Evolutionary conservation across 2,888 invertebrate genomes (phyloP).

Genomic region (Hypomecis atomaria): DNA sequence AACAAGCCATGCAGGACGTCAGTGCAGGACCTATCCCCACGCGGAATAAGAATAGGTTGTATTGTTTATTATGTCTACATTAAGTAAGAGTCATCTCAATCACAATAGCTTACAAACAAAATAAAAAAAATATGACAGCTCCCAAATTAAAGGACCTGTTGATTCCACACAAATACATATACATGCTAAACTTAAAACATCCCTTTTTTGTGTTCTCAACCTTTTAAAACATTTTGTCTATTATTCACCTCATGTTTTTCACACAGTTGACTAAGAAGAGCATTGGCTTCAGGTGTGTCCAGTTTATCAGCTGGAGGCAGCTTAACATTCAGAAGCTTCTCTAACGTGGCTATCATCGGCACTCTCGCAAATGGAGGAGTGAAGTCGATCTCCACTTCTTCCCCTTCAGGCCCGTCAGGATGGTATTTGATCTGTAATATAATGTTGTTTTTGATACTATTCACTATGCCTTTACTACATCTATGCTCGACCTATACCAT

Average conservation of each 20-base stretch:
- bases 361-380: slow-evolving; percentile 98
- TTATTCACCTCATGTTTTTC: slow-evolving; percentile 85
- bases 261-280: slow-evolving; percentile 93
- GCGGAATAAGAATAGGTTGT: no score
- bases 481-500: not conserved
- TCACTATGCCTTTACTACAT: not conserved
- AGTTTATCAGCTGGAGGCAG: slow-evolving; percentile 89
- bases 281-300: slow-evolving; percentile 87
- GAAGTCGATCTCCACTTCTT: slow-evolving; percentile 95
- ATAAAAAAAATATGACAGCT: no score
- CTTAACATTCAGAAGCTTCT: slow-evolving; percentile 90
- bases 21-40: no score
- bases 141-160: no score
- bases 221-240: no score
- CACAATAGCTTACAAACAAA: no score
- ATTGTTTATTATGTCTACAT: no score
- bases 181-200: no score
- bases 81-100: no score
- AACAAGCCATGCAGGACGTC: no score
- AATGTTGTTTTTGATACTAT: not conserved
- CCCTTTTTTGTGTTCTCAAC: no score
- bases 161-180: not conserved
- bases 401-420: slow-evolving; percentile 94
- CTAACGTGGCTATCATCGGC: slow-evolving; percentile 96
- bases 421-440: slow-evolving; percentile 88